These are phyloP conservation scores for Campoletis sonorensis DNA, from an alignment of 1,140 invertebrate genomes.

Conservation along the genomic window DNA sequence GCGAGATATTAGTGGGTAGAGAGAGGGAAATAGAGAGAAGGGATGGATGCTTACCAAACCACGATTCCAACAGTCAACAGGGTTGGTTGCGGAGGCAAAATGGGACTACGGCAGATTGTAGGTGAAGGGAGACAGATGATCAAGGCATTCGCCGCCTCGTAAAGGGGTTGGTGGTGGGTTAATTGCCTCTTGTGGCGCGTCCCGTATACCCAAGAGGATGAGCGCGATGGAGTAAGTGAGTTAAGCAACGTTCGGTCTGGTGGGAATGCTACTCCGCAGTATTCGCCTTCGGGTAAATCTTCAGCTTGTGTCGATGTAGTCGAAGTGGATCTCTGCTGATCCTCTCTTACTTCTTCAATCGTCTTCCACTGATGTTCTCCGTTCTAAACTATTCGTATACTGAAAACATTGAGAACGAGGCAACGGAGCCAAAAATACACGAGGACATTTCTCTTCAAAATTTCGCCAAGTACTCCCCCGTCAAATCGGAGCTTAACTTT, in stretches of 20 bases:
- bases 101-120: constrained; percentile 18
- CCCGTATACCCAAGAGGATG: constrained; percentile 57
- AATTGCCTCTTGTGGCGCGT: constrained; percentile 74
- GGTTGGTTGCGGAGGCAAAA: constrained; percentile 31
- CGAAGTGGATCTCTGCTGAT: constrained; percentile 7
- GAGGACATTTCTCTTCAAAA: too few relatives aligned
- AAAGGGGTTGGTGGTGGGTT: constrained; percentile 69
- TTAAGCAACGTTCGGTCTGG: constrained; percentile 20
- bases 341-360: neutral
- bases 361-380: neutral
- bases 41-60: constrained; percentile 42
- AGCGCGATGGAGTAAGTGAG: constrained; percentile 21
- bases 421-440: too few relatives aligned
- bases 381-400: neutral
- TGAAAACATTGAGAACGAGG: too few relatives aligned
- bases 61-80: constrained; percentile 28
- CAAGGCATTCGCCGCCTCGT: constrained; percentile 45
- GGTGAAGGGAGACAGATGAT: constrained; percentile 32
- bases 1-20: constrained; percentile 64
- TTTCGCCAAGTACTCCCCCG: too few relatives aligned
- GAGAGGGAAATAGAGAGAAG: constrained; percentile 40
- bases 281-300: constrained; percentile 23
- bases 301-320: constrained; percentile 24
- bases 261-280: constrained; percentile 18
- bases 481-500: neutral